Conservation (phyloP, 2,888 invertebrate species). For the Xylota segnis region DNA sequence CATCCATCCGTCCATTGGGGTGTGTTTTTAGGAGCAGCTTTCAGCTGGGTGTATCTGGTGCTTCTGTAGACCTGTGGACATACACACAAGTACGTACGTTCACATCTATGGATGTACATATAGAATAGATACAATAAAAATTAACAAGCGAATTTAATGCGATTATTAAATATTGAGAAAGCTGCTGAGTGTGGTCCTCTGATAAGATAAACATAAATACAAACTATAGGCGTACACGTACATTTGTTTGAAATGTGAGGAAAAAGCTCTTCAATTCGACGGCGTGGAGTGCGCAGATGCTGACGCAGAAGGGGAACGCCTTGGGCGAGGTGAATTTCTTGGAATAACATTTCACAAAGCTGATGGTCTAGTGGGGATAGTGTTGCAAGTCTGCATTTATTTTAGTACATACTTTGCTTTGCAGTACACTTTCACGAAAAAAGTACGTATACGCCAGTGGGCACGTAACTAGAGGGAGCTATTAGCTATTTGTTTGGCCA, state of each 20-base stretch:
- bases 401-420: background rate
- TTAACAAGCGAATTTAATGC: conserved; percentile 58
- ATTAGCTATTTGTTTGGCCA: no score
- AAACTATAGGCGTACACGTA: background rate
- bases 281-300: conserved; percentile 40
- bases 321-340: conserved; percentile 59
- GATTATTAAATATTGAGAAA: conserved; percentile 73
- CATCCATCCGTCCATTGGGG: conserved; percentile 10
- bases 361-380: conserved; percentile 9
- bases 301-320: conserved; percentile 15
- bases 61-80: background rate
- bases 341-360: conserved; percentile 11
- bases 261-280: conserved; percentile 17
- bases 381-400: conserved; percentile 10
- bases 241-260: background rate
- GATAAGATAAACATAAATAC: conserved; percentile 58
- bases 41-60: conserved; percentile 25
- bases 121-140: conserved; percentile 30
- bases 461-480: no score
- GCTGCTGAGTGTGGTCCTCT: conserved; percentile 65
- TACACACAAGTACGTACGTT: background rate
- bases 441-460: conserved; percentile 31
- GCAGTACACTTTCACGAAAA: background rate
- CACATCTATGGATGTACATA: conserved; percentile 1
- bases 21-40: conserved; percentile 48